These are phyloP conservation scores for Bettongia penicillata DNA, from an alignment of 2,113 vertebrate genomes.

Conservation along the genomic window DNA sequence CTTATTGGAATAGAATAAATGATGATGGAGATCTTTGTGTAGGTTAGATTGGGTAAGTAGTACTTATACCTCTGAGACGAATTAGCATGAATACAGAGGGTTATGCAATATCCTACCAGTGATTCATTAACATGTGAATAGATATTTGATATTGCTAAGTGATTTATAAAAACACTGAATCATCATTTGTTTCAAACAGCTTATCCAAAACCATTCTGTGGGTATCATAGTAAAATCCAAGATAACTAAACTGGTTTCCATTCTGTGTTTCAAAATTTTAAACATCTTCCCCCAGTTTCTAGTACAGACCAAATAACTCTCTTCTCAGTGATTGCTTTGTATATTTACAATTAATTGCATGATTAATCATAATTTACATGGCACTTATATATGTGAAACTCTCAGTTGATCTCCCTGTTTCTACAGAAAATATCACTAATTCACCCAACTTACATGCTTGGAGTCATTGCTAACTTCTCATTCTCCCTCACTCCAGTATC, in stretches of 20 bases:
- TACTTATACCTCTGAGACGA: conserved; percentile 73
- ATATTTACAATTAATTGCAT: background rate
- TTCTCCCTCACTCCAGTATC: background rate
- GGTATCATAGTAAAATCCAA: background rate
- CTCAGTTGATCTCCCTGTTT: background rate
- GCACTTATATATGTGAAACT: background rate
- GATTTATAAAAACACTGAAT: conserved; percentile 1
- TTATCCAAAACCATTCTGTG: background rate
- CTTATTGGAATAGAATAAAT: conserved; percentile 73
- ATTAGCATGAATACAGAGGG: conserved; percentile 71
- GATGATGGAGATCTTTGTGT: conserved; percentile 65
- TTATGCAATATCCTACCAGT: conserved; percentile 30
- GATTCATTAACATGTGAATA: background rate
- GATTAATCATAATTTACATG: background rate
- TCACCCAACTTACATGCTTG: background rate
- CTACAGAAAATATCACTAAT: background rate
- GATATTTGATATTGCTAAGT: background rate
- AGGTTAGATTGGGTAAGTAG: conserved; percentile 70
- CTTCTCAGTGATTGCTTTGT: background rate
- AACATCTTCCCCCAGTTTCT: background rate
- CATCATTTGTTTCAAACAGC: background rate
- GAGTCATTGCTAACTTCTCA: background rate
- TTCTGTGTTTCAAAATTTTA: background rate
- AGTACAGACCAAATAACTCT: background rate
- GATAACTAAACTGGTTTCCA: background rate